A percentile compares a stretch with the other conserved stretches of the same genome.
Evolutionary conservation across 2,113 vertebrate species (phyloP).

Genomic region (Laticauda colubrina): DNA sequence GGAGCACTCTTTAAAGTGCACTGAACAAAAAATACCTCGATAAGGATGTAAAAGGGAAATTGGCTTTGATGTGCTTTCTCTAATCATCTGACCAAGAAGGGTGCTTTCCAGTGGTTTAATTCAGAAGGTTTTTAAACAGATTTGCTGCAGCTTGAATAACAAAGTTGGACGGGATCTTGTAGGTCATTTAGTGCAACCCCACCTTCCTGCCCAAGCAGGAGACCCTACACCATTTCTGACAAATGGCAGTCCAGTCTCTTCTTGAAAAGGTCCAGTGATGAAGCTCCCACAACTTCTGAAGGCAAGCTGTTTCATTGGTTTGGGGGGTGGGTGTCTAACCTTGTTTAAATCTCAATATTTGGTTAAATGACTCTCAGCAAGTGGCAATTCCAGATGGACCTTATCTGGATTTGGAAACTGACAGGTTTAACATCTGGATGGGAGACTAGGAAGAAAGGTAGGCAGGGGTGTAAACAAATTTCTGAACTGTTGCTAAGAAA

Average conservation of each 20-base stretch:
- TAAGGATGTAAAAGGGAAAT: not conserved
- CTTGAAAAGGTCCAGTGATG: too few species aligned
- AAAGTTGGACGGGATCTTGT: too few species aligned
- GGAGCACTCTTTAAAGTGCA: not conserved
- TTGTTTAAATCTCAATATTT: constrained; percentile 3
- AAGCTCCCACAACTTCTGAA: too few species aligned
- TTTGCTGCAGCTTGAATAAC: too few species aligned
- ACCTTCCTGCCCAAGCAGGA: too few species aligned
- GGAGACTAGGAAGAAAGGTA: not conserved
- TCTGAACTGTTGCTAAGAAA: not conserved
- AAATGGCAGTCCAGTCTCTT: too few species aligned
- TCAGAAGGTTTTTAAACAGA: not conserved
- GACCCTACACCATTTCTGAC: too few species aligned
- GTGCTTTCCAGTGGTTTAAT: constrained; percentile 8
- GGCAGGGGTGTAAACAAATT: too few species aligned
- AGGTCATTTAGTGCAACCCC: too few species aligned
- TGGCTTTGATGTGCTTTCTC: not conserved
- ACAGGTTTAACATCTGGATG: not conserved
- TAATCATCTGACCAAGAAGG: not conserved
- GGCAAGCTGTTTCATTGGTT: too few species aligned
- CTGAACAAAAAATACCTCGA: not conserved
- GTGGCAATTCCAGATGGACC: not conserved
- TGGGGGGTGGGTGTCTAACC: not conserved
- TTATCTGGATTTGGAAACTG: not conserved
- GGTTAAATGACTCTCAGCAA: not conserved